Conservation (phyloP, 1,140 invertebrate genomes). For the Lanistes nyassanus region DNA sequence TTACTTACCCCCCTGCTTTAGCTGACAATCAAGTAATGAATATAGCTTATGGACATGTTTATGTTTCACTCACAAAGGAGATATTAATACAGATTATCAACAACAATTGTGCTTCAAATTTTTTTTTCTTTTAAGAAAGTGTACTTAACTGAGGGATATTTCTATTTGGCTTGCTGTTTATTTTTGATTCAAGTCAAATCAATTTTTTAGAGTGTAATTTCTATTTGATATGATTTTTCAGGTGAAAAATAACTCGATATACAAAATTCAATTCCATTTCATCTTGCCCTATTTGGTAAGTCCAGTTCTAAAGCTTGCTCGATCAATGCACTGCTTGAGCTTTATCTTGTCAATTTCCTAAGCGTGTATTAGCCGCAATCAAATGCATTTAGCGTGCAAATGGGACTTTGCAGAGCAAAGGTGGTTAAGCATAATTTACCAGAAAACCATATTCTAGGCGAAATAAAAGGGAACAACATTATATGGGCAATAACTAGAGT, state of each 20-base stretch:
- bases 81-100: background rate
- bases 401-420: no score
- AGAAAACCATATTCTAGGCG: no score
- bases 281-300: conserved; percentile 34
- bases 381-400: no score
- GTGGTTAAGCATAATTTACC: no score
- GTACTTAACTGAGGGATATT: background rate
- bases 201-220: background rate
- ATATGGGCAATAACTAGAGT: no score
- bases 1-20: no score
- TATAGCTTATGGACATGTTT: background rate
- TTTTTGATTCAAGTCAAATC: background rate
- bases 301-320: no score
- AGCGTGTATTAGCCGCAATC: no score
- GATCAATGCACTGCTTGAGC: no score
- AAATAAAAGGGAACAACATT: no score
- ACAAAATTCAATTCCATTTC: conserved; percentile 35
- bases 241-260: conserved; percentile 22
- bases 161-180: background rate
- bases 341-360: no score
- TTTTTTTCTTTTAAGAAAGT: background rate
- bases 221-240: conserved; percentile 11
- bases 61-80: background rate
- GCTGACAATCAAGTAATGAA: no score
- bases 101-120: background rate